These are phyloP conservation scores for Pammene aurita DNA, from an alignment of 2,888 invertebrate genomes.

Conservation along the genomic window DNA sequence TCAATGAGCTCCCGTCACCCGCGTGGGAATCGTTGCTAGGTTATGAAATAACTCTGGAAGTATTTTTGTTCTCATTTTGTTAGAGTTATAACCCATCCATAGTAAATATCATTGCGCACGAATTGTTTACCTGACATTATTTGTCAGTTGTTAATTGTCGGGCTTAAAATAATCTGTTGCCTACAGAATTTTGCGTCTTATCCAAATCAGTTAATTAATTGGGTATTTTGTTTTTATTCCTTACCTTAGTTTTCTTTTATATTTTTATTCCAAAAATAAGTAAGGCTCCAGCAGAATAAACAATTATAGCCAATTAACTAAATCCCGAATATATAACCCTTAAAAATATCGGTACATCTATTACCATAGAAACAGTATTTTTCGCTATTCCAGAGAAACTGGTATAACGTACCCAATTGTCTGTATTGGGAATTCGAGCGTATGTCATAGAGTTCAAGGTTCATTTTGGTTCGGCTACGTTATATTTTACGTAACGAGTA, in stretches of 20 bases:
- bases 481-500: constrained; percentile 27
- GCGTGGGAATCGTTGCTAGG: no score
- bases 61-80: no score
- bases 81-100: no score
- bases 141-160: no score
- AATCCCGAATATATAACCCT: constrained; percentile 3
- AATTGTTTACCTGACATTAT: no score
- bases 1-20: no score
- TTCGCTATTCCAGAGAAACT: constrained; percentile 4
- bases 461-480: constrained; percentile 25
- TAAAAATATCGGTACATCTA: constrained; percentile 10
- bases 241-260: neutral
- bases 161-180: neutral
- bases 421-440: neutral
- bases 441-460: constrained; percentile 37
- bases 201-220: neutral
- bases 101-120: no score
- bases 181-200: neutral
- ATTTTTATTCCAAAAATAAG: neutral
- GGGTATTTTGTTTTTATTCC: neutral
- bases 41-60: no score
- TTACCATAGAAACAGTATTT: constrained; percentile 11
- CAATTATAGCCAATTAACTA: constrained; percentile 1
- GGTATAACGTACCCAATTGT: neutral
- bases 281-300: neutral